Conservation (phyloP, 53 echinoderm and acorn worm genomes). For the Pentamera pediparva region DNA sequence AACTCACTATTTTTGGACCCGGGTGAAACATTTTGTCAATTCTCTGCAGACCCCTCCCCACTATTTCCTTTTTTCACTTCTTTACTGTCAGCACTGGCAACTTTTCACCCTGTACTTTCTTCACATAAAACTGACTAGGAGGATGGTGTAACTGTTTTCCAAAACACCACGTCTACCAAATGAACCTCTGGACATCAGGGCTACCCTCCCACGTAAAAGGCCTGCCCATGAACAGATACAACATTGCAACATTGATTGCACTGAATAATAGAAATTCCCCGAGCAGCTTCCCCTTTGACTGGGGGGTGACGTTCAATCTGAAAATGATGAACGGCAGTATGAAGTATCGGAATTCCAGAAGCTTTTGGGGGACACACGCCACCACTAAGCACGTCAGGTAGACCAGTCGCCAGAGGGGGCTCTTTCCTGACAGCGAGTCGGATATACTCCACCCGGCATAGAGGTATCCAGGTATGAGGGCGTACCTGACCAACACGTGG, state of each 20-base stretch:
- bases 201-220: conserved; percentile 80
- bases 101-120: neutral
- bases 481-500: conserved; percentile 51
- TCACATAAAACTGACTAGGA: neutral
- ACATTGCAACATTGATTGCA: conserved; percentile 56
- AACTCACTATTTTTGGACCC: no score
- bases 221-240: conserved; percentile 63
- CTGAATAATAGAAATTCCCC: conserved; percentile 62
- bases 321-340: conserved; percentile 81
- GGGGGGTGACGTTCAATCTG: conserved; percentile 58
- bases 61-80: no score
- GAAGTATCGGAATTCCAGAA: conserved; percentile 91
- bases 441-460: conserved; percentile 81
- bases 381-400: conserved; percentile 59
- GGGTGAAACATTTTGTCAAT: no score
- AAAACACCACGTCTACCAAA: conserved; percentile 67
- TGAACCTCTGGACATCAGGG: conserved; percentile 69
- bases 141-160: neutral
- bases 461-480: conserved; percentile 66
- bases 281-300: conserved; percentile 53
- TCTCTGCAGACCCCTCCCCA: no score
- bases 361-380: conserved; percentile 75
- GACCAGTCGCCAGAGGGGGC: conserved; percentile 66
- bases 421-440: conserved; percentile 51
- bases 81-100: no score